Conservation (phyloP, 2,113 vertebrate genomes). For the Ailuropoda melanoleuca region DNA sequence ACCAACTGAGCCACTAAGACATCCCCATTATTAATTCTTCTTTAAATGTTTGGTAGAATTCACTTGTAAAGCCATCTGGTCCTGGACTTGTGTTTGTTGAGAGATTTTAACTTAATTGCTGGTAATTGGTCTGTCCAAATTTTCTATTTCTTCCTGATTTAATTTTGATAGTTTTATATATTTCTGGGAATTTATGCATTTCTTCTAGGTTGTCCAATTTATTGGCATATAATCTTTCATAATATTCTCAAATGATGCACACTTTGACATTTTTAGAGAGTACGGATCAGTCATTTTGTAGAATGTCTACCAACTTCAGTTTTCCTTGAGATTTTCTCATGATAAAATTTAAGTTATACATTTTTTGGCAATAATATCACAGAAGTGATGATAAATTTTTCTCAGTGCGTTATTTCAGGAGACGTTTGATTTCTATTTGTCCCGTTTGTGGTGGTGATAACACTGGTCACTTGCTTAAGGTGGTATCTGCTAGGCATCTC, state of each 20-base stretch:
- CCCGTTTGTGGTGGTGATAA: neutral
- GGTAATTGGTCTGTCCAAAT: neutral
- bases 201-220: too few relatives aligned
- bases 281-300: neutral
- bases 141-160: neutral
- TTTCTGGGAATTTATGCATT: neutral
- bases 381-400: neutral
- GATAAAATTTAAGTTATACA: neutral
- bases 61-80: neutral
- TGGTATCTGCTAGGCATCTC: neutral
- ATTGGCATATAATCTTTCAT: too few relatives aligned
- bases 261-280: neutral
- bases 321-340: neutral
- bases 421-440: neutral
- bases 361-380: neutral
- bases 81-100: neutral
- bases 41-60: neutral
- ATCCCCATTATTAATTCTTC: neutral
- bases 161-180: neutral
- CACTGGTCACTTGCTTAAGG: neutral
- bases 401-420: neutral
- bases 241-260: neutral
- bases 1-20: neutral
- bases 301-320: neutral
- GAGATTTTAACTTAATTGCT: neutral